These are phyloP conservation scores for Leptura quadrifasciata DNA, from an alignment of 2,888 invertebrate species.

Conservation along the genomic window DNA sequence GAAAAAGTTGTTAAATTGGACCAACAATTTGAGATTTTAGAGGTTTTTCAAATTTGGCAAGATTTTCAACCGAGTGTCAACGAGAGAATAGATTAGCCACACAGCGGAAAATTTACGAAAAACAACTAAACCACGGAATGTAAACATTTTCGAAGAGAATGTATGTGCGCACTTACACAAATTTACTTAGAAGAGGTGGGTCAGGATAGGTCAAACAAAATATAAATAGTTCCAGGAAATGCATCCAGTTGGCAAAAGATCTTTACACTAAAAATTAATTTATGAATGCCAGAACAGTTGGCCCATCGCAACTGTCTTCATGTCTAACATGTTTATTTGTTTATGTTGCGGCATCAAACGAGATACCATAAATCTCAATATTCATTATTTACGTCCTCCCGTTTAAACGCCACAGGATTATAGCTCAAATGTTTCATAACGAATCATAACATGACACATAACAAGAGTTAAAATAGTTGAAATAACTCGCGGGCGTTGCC, in stretches of 20 bases:
- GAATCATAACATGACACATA: too few species aligned
- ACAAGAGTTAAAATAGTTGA: conserved; percentile 15
- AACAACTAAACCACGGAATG: background rate
- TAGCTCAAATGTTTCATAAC: conserved; percentile 14
- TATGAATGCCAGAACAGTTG: conserved; percentile 33
- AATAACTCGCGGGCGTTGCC: background rate
- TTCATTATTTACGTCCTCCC: conserved; percentile 9
- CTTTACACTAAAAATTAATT: conserved; percentile 50
- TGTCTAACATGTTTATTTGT: conserved; percentile 39
- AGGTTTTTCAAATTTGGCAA: too few species aligned
- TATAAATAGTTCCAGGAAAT: conserved; percentile 58
- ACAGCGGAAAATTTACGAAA: background rate
- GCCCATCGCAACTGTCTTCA: conserved; percentile 32
- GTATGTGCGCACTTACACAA: conserved; percentile 1
- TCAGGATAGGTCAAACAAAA: conserved; percentile 28
- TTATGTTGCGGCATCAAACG: conserved; percentile 26
- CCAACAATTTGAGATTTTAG: too few species aligned
- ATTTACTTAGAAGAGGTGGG: conserved; percentile 28
- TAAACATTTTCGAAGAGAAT: background rate
- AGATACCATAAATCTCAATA: conserved; percentile 21
- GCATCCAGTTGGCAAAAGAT: conserved; percentile 49
- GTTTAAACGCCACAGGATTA: background rate
- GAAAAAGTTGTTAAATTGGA: too few species aligned
- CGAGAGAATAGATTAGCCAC: too few species aligned
- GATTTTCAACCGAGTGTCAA: too few species aligned